phyloP scores from a whole-genome alignment of 2,797 vertebrate genomes.

The Stomatorhinus walkeri region DNA sequence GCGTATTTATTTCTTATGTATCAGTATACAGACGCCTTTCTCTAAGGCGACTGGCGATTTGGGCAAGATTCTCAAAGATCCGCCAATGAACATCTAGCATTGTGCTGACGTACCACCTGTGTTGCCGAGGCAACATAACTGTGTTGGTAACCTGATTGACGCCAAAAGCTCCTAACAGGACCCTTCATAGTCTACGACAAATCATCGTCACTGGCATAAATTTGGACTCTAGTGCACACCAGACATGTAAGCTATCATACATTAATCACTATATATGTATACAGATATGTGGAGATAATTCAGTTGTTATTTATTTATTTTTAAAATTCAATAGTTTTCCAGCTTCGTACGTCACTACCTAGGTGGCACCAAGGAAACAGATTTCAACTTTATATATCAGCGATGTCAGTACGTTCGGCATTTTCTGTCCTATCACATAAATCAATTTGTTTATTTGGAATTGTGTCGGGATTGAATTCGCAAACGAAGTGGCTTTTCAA shows the following conservation, averaged over 20 bases:
- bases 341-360: not conserved
- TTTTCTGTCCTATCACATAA: not conserved
- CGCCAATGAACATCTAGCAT: not conserved
- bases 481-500: not conserved
- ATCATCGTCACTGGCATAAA: not conserved
- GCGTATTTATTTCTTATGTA: not conserved
- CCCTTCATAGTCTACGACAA: conserved; percentile 11
- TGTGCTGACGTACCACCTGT: conserved; percentile 15
- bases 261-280: not conserved
- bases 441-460: not conserved
- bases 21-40: not conserved
- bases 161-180: conserved; percentile 27
- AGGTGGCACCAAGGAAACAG: not conserved
- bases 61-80: not conserved
- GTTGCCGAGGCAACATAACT: conserved; percentile 47
- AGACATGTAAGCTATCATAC: conserved; percentile 11
- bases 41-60: not conserved
- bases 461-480: not conserved
- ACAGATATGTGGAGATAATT: not conserved
- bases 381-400: not conserved
- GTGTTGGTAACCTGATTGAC: conserved; percentile 43
- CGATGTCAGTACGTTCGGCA: not conserved
- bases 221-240: not conserved
- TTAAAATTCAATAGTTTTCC: not conserved
- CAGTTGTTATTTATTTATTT: not conserved